Conservation (phyloP, 92 coral and sea anemone species). For the Epizoanthus ramosus region DNA sequence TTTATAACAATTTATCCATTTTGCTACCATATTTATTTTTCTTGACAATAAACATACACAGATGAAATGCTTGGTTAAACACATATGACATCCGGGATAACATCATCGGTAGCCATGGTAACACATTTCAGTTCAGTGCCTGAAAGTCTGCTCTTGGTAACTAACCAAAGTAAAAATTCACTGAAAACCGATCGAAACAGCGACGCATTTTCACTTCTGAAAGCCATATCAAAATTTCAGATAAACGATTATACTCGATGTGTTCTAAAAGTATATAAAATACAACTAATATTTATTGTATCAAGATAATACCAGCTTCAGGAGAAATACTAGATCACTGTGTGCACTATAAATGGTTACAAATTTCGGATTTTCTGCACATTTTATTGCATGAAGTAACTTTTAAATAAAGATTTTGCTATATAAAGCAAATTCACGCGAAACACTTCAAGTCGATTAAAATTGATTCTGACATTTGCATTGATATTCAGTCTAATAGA, state of each 20-base stretch:
- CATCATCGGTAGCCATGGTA: background rate
- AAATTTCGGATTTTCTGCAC: conserved; percentile 9
- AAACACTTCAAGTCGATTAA: too few species aligned
- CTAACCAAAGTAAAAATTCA: background rate
- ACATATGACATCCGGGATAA: conserved; percentile 2
- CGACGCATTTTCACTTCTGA: too few species aligned
- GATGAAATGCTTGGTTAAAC: background rate
- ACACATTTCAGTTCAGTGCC: conserved; percentile 18
- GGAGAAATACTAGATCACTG: too few species aligned
- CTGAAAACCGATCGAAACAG: background rate
- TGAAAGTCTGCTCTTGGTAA: background rate
- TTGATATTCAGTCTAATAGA: too few species aligned
- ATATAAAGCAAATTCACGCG: too few species aligned
- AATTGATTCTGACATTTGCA: too few species aligned
- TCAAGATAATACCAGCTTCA: too few species aligned
- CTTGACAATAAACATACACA: background rate
- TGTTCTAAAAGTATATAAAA: background rate
- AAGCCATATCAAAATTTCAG: background rate
- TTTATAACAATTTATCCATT: background rate
- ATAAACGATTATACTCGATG: background rate
- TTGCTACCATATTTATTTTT: background rate
- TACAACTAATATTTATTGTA: background rate
- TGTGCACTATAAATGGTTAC: background rate
- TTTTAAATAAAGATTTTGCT: too few species aligned
- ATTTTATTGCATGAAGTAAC: conserved; percentile 18